A percentile compares a stretch with the other conserved stretches of the same genome.
phyloP scores from a whole-genome alignment of 2,113 vertebrate genomes.

The Scomber scombrus region DNA sequence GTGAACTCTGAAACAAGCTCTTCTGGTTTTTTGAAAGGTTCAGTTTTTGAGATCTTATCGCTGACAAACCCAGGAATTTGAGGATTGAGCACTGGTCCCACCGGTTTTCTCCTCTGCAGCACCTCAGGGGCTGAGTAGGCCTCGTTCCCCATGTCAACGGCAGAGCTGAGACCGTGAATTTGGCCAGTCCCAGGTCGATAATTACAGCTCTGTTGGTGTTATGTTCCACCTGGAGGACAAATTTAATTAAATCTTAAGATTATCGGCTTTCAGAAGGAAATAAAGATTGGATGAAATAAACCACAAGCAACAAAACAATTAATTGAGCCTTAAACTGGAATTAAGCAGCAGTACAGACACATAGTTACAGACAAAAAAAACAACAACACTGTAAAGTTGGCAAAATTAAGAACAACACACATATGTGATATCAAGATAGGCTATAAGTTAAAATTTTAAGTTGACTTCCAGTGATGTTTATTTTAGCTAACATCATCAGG shows the following conservation, averaged over 20 bases:
- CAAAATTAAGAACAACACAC: too few relatives aligned
- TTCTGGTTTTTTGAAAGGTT: conserved; percentile 1
- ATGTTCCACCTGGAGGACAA: conserved; percentile 80
- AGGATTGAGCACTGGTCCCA: conserved; percentile 69
- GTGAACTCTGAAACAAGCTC: background rate
- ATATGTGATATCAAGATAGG: too few relatives aligned
- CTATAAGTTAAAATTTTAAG: too few relatives aligned
- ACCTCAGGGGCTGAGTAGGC: conserved; percentile 85
- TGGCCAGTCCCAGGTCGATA: conserved; percentile 85
- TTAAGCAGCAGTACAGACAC: too few relatives aligned
- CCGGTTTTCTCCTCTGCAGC: conserved; percentile 42
- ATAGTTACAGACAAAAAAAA: too few relatives aligned
- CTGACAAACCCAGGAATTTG: too few relatives aligned
- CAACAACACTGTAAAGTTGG: too few relatives aligned
- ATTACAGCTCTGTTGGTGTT: conserved; percentile 82
- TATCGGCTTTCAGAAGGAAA: too few relatives aligned
- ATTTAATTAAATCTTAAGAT: background rate
- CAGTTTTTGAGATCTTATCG: background rate
- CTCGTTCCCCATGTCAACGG: conserved; percentile 79
- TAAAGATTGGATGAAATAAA: background rate
- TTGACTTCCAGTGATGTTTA: too few relatives aligned
- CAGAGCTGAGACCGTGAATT: conserved; percentile 82
- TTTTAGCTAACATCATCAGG: too few relatives aligned
- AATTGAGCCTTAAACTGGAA: background rate
- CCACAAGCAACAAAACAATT: background rate